Conservation (phyloP, 2,113 vertebrate genomes). For the Vanacampus margaritifer region DNA sequence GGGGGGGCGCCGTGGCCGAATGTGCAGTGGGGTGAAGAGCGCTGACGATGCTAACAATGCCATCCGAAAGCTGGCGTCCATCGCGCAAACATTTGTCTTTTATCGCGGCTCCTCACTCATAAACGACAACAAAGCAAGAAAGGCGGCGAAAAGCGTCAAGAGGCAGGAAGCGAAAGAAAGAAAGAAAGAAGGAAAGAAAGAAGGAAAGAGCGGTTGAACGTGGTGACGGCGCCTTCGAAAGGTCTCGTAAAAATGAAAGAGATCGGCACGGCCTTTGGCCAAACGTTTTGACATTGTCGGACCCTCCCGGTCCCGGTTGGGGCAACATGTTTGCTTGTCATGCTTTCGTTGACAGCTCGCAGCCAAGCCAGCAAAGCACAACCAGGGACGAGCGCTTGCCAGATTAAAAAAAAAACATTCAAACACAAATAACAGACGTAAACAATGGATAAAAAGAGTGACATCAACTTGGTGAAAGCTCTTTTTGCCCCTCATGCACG, state of each 20-base stretch:
- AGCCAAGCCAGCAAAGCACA: constrained; percentile 44
- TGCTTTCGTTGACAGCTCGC: constrained; percentile 55
- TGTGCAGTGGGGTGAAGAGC: constrained; percentile 71
- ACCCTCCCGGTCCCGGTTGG: constrained; percentile 53
- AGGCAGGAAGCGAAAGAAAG: constrained; percentile 23
- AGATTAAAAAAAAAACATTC: constrained; percentile 48
- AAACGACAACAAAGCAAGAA: constrained; percentile 55
- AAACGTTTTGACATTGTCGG: constrained; percentile 61
- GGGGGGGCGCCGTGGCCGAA: constrained; percentile 45
- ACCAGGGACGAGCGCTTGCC: constrained; percentile 35
- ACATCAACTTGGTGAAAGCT: constrained; percentile 50
- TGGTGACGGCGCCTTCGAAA: constrained; percentile 14
- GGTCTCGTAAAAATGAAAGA: constrained; percentile 13
- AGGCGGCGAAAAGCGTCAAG: constrained; percentile 28
- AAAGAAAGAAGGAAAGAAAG: not conserved
- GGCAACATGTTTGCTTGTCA: constrained; percentile 61
- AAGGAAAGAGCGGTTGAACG: constrained; percentile 15
- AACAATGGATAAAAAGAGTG: constrained; percentile 49
- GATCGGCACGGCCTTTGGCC: constrained; percentile 33
- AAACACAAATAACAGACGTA: constrained; percentile 53
- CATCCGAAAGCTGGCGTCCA: constrained; percentile 67
- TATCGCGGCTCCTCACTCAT: constrained; percentile 67
- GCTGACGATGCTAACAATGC: constrained; percentile 71
- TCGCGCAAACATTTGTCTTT: constrained; percentile 54
- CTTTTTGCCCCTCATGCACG: not conserved